Conservation (phyloP, 1,140 invertebrate genomes). For the Leptestheria dahalacensis region DNA sequence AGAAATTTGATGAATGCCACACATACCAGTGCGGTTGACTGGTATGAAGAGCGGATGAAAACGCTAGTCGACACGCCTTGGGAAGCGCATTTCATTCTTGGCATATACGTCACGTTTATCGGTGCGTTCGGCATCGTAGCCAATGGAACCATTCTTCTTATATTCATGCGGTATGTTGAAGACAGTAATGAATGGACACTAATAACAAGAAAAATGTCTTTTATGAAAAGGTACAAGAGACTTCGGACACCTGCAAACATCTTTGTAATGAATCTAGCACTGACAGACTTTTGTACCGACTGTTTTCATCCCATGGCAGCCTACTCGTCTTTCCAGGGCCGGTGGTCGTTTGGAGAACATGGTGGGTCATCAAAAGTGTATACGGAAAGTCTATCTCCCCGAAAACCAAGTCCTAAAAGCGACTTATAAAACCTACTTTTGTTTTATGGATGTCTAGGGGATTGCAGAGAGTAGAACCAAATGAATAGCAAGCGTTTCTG, state of each 20-base stretch:
- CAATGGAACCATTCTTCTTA: slow-evolving; percentile 27
- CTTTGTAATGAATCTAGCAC: slow-evolving; percentile 29
- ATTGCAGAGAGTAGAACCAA: no score
- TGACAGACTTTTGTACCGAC: slow-evolving; percentile 27
- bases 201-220: not conserved
- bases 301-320: slow-evolving; percentile 29
- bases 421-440: no score
- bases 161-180: slow-evolving; percentile 26
- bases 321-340: slow-evolving; percentile 27
- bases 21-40: not conserved
- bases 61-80: not conserved
- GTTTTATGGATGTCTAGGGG: no score
- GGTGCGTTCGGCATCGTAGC: slow-evolving; percentile 24
- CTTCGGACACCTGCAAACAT: slow-evolving; percentile 27
- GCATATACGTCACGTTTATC: slow-evolving; percentile 23
- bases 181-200: not conserved
- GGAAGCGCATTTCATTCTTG: slow-evolving; percentile 23
- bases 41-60: not conserved
- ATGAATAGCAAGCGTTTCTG: no score
- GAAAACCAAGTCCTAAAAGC: no score
- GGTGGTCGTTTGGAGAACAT: slow-evolving; percentile 27
- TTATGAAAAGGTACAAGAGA: slow-evolving; percentile 28
- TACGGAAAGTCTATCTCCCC: no score
- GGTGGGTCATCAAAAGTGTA: slow-evolving; percentile 22
- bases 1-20: not conserved